phyloP scores from a whole-genome alignment of 2,797 vertebrate genomes.

The Enteromius viviparus region DNA sequence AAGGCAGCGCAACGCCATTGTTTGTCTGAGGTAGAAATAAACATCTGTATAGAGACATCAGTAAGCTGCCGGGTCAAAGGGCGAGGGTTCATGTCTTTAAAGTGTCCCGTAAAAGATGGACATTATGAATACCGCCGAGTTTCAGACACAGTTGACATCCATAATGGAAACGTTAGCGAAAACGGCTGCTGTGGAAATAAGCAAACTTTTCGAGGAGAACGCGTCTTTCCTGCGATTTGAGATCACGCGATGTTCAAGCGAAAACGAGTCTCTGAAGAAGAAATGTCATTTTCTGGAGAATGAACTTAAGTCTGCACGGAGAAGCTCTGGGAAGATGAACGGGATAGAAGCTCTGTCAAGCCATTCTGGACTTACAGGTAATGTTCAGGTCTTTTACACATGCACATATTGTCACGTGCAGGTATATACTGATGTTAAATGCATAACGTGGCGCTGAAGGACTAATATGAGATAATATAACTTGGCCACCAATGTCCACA shows the following conservation, averaged over 20 bases:
- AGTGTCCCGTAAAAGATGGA: conserved; percentile 1
- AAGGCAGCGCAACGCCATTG: background rate
- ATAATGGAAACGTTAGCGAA: conserved; percentile 78
- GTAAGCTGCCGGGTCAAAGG: too few relatives aligned
- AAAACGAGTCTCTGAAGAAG: conserved; percentile 80
- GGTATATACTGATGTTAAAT: too few relatives aligned
- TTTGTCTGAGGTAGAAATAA: background rate
- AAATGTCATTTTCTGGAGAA: conserved; percentile 76
- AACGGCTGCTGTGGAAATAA: conserved; percentile 75
- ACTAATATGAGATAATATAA: background rate
- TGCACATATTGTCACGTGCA: background rate
- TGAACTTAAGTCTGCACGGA: conserved; percentile 73
- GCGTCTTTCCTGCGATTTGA: conserved; percentile 76
- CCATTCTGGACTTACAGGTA: conserved; percentile 8
- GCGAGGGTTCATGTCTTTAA: background rate
- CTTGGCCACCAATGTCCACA: background rate
- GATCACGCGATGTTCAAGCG: conserved; percentile 74
- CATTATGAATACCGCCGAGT: conserved; percentile 49
- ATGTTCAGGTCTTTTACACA: background rate
- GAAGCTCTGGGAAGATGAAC: conserved; percentile 59
- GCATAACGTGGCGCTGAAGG: background rate
- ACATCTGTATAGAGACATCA: background rate
- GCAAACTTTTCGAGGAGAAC: conserved; percentile 77
- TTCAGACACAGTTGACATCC: conserved; percentile 73
- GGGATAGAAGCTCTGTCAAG: conserved; percentile 18